Evolutionary conservation across 2,113 vertebrate species (phyloP).

Genomic region (Lates calcarifer): DNA sequence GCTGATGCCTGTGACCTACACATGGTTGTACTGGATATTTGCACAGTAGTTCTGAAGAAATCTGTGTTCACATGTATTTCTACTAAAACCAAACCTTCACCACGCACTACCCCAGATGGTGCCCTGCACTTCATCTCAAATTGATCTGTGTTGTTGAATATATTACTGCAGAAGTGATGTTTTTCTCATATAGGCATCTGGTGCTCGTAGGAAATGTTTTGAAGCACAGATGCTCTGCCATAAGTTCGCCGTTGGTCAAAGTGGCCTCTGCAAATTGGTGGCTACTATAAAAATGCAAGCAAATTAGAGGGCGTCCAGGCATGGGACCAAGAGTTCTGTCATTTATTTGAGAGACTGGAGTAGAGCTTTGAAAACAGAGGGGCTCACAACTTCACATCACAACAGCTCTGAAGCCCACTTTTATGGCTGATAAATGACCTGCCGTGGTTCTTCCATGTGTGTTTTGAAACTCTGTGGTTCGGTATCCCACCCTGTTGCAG

Average conservation of each 20-base stretch:
- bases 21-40: neutral
- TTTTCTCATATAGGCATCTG: conserved; percentile 46
- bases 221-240: conserved; percentile 32
- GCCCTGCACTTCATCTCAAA: neutral
- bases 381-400: conserved; percentile 51
- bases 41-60: neutral
- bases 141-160: conserved; percentile 10
- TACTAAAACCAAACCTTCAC: neutral
- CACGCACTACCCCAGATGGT: neutral
- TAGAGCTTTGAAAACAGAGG: conserved; percentile 25
- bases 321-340: conserved; percentile 31
- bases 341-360: conserved; percentile 36
- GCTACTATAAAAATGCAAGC: conserved; percentile 65
- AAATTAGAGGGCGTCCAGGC: conserved; percentile 68
- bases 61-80: neutral
- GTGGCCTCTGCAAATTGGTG: conserved; percentile 68
- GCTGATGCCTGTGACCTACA: neutral
- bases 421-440: conserved; percentile 53
- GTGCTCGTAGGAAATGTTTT: conserved; percentile 29
- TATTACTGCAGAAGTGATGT: conserved; percentile 14
- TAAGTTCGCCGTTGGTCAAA: conserved; percentile 44
- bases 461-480: conserved; percentile 39
- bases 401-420: conserved; percentile 34
- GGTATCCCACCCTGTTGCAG: conserved; percentile 36
- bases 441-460: conserved; percentile 42